Base-by-base conservation (phyloP, 1,140 invertebrate genomes). In the Lepidurus packardi region DNA sequence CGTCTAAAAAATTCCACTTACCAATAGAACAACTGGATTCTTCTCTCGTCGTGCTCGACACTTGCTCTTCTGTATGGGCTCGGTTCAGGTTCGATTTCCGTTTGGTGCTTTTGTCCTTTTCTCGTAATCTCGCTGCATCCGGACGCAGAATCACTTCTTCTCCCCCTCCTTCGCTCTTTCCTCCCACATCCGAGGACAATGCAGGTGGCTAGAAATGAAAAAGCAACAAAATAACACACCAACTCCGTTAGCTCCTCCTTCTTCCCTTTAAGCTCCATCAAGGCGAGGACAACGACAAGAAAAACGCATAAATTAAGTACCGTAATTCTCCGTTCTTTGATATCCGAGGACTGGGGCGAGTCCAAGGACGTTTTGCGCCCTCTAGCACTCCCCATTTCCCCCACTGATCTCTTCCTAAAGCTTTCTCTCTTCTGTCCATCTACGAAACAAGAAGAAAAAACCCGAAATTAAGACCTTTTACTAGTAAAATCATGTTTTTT, bases 1-100 rank as follows among this genome's bases (percentile, higher is more conserved):
- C 13, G 53, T 65, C 0, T 9, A n/a, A 65, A 34, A 34, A 34
- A 3, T 34, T 34, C 13, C 16, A 77, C 75, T 44, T 45, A 77
- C 75, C 75, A 21, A 42, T 16, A 75, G 34, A 75, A n/a, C 44
- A 44, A 9, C 78, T 74, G 16, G 21, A 16, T 16, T 65, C 53
- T 8, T 65, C 53, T 65, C 53, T 65, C 8, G 53, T 65, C 43
- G 76, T 41, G 13, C 73, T 76, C 11, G 85, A 84, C 79, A 86
- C 85, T 82, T 88, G 86, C 83, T 90, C 89, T 10, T 84, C 82
- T 77, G 87, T 88, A 74, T 86, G 82, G 11, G 88, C 86, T 75
- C 88, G 86, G 83, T 90, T 91, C 77, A 90, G 83, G 83, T 89
- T 88, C 47, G 89, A 90, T 84, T 90, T 90, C 76, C 90, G 85